These are phyloP conservation scores for Urocynchramus pylzowi DNA, from an alignment of 2,113 vertebrate species.

Conservation along the genomic window DNA sequence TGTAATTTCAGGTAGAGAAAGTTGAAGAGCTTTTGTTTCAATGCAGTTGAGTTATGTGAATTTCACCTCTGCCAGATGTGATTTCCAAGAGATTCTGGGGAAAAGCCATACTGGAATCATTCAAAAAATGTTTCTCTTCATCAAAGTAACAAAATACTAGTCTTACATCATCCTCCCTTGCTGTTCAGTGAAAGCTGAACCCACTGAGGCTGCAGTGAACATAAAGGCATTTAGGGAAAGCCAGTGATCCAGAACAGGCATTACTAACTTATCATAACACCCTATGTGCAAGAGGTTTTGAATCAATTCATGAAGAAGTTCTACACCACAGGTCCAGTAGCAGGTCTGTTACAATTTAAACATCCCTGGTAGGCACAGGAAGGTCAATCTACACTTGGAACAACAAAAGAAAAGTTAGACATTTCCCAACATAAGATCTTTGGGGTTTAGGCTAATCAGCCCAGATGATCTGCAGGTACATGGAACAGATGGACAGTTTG, in stretches of 20 bases:
- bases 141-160: neutral
- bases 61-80: neutral
- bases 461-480: neutral
- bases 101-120: neutral
- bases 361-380: neutral
- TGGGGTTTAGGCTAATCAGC: neutral
- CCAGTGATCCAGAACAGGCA: neutral
- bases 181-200: neutral
- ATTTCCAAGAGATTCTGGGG: neutral
- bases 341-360: neutral
- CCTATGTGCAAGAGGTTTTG: neutral
- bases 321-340: neutral
- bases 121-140: neutral
- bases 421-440: neutral
- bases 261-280: neutral
- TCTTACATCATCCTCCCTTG: neutral
- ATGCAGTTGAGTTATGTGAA: neutral
- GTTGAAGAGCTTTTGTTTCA: neutral
- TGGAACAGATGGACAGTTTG: neutral
- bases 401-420: neutral
- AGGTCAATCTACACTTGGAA: neutral
- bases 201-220: neutral
- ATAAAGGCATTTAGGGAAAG: neutral
- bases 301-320: neutral
- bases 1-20: neutral